Conservation (phyloP, 2,797 vertebrate species). For the Semaprochilodus insignis region DNA sequence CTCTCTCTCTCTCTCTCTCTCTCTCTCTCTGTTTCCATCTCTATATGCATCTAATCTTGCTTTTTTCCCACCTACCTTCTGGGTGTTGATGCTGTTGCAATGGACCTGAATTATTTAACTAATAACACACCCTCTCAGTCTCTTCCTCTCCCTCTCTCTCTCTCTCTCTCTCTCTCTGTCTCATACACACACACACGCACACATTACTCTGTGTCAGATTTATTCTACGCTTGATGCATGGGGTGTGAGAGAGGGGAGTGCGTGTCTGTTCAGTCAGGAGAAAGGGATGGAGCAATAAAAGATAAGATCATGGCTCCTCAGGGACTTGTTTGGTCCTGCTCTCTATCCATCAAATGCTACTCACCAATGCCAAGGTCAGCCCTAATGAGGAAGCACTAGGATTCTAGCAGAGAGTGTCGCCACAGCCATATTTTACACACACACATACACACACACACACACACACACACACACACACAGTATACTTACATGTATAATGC, state of each 20-base stretch:
- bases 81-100: constrained; percentile 59
- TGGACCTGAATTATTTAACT: constrained; percentile 65
- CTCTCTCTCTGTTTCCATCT: too few species aligned
- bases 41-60: constrained; percentile 2
- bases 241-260: constrained; percentile 50
- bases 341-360: constrained; percentile 84
- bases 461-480: constrained; percentile 30
- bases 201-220: constrained; percentile 73
- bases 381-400: constrained; percentile 80
- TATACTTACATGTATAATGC: constrained; percentile 47
- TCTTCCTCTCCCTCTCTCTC: constrained; percentile 21
- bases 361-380: constrained; percentile 82
- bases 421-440: constrained; percentile 62
- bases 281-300: constrained; percentile 80
- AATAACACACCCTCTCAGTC: constrained; percentile 55
- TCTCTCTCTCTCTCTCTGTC: not conserved
- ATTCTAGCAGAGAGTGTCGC: constrained; percentile 60
- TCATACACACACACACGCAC: constrained; percentile 23
- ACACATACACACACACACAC: constrained; percentile 37
- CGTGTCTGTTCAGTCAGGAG: constrained; percentile 61
- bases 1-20: too few species aligned
- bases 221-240: constrained; percentile 75
- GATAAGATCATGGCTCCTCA: constrained; percentile 77
- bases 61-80: constrained; percentile 44
- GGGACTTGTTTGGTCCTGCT: constrained; percentile 77